Evolutionary conservation across 2,113 vertebrate genomes (phyloP), one percentile per base, ranked within the genome.

Genomic region (Gambusia affinis): DNA sequence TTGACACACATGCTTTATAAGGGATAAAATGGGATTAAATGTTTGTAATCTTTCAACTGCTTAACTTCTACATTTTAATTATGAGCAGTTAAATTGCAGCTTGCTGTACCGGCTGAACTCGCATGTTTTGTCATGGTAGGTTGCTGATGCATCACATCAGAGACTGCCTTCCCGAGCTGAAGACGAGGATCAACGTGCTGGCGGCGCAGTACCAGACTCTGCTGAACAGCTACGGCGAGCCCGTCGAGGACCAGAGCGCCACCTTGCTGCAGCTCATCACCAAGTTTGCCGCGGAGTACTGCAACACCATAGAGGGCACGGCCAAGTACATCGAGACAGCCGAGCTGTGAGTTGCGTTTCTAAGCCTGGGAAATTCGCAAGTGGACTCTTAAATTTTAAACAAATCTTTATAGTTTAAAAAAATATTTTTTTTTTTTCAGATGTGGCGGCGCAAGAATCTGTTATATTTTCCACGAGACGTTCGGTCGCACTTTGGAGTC

Each of bases 301-400:
- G 98, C 89, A 95, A 98, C 92, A 99, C 98, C 37, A 99, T 99
- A 82, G 98, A 99, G 93, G 98, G 98, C 92, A 99, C 98, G 0
- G 98, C 98, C 91, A 99, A 99, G 92, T 98, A 99, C 89, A 99
- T 99, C 2, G 98, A 99, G 91, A 99, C 98, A 5, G 94, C 98
- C 0, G 98, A 99, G 80, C 93, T 99, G 98, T 99, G 87, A 95
- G 98, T 96, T 82, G 27, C 15, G 11, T 44, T 28, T 14, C 14
- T 57, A 8, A 57, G 27, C 11, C 15, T 63, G 8, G 8, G 22
- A 57, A 24, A 57, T 57, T 24, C 8, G n/a, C 24, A 8, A 57
- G n/a, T 57, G 8, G 22, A n/a, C n/a, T 57, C 19, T 17, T 10
- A 2, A 22, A 31, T 33, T 54, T 17, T 24, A 14, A 1, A 19